These are phyloP conservation scores for Gymnobelideus leadbeateri DNA, from an alignment of 2,113 vertebrate genomes.

Conservation along the genomic window DNA sequence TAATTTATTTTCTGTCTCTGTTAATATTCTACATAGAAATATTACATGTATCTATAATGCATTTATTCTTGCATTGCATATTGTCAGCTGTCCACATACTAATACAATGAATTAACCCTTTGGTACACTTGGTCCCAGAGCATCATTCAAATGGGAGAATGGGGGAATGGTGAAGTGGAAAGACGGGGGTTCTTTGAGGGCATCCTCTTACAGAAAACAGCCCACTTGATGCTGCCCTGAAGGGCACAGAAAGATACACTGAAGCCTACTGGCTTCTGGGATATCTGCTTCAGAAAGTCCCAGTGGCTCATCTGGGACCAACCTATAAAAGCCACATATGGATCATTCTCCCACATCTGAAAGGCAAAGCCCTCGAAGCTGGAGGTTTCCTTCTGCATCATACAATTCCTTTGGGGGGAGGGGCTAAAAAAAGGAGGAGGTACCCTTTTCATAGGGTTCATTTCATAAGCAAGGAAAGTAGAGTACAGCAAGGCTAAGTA, in stretches of 20 bases:
- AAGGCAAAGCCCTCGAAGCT: neutral
- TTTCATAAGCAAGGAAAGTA: neutral
- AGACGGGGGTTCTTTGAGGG: neutral
- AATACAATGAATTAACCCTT: slow-evolving; percentile 82
- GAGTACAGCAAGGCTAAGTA: neutral
- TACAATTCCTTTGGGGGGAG: too few species aligned
- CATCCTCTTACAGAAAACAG: neutral
- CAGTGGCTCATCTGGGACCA: neutral
- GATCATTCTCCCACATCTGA: neutral
- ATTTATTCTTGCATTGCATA: slow-evolving; percentile 81
- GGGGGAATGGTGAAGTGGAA: neutral
- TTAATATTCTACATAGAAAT: slow-evolving; percentile 84
- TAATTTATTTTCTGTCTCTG: slow-evolving; percentile 89
- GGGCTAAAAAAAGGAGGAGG: neutral
- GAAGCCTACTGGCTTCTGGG: neutral
- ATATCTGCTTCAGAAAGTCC: neutral
- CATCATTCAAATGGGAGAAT: slow-evolving; percentile 76
- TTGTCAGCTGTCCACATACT: slow-evolving; percentile 78
- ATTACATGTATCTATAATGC: slow-evolving; percentile 83
- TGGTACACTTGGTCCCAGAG: slow-evolving; percentile 81
- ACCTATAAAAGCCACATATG: neutral
- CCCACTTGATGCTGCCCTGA: neutral
- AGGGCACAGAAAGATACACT: neutral
- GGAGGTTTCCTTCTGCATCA: neutral
- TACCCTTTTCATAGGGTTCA: neutral